Percentiles rank a stretch among this genome's conserved stretches.
phyloP scores from a whole-genome alignment of 1,140 invertebrate genomes.

The Laupala kohalensis region DNA sequence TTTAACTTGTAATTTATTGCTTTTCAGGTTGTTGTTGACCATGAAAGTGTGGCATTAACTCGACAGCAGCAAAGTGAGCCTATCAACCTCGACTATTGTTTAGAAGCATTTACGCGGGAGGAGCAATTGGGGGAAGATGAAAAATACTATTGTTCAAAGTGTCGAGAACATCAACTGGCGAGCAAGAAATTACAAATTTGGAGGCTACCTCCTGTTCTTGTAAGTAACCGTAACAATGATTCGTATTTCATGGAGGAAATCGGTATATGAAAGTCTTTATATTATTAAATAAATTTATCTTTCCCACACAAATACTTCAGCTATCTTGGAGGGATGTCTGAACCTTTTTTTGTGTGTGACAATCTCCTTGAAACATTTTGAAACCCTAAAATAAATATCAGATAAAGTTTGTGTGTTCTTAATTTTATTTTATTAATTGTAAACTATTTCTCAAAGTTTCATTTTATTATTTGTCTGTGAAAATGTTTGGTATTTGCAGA shows the following conservation, averaged over 20 bases:
- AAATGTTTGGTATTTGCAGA: slow-evolving; percentile 47
- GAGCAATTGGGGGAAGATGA: slow-evolving; percentile 61
- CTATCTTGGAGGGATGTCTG: no score
- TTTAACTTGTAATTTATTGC: no score
- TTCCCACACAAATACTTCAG: not conserved
- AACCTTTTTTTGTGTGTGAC: no score
- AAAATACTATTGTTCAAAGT: slow-evolving; percentile 71
- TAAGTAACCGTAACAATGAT: slow-evolving; percentile 31
- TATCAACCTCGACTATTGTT: slow-evolving; percentile 46
- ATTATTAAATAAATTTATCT: no score
- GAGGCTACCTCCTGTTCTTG: slow-evolving; percentile 72
- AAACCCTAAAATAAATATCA: not conserved
- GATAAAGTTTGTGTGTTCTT: not conserved
- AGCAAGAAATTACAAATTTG: slow-evolving; percentile 83
- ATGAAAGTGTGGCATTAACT: slow-evolving; percentile 36
- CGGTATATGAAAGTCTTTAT: not conserved
- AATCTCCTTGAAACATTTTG: no score
- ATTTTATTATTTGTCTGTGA: not conserved
- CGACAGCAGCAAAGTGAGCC: slow-evolving; percentile 38
- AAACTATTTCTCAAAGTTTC: not conserved
- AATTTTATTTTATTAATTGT: not conserved
- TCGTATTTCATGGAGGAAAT: not conserved
- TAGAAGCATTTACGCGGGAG: slow-evolving; percentile 72
- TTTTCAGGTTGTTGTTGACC: slow-evolving; percentile 24
- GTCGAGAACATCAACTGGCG: slow-evolving; percentile 66